A percentile compares a stretch with the other conserved stretches of the same genome.
Evolutionary conservation across 2,113 vertebrate species (phyloP).

Genomic region (Tachuris rubrigastra): DNA sequence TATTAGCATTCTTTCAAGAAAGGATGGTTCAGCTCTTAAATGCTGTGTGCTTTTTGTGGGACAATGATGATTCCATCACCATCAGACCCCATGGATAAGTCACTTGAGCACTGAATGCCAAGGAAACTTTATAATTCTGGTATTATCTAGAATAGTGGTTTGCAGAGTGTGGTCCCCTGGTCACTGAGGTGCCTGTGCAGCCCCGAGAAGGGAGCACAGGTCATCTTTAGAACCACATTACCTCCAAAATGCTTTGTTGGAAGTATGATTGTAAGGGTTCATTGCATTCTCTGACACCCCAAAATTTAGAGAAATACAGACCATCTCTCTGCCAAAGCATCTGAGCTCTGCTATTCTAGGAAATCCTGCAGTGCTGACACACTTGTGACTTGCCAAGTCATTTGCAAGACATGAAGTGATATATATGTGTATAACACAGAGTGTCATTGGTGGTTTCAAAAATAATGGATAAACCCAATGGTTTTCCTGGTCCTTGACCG

Average conservation of each 20-base stretch:
- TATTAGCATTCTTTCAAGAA: not conserved
- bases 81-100: not conserved
- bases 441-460: not conserved
- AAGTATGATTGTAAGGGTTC: fast-evolving
- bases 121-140: not conserved
- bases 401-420: not conserved
- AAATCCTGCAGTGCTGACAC: not conserved
- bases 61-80: not conserved
- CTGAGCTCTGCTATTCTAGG: not conserved
- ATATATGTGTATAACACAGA: not conserved
- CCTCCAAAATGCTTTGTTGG: not conserved
- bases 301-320: not conserved
- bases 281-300: fast-evolving
- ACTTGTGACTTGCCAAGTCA: not conserved
- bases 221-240: not conserved
- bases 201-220: not conserved
- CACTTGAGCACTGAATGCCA: not conserved
- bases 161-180: not conserved
- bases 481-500: not conserved
- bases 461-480: fast-evolving
- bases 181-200: not conserved
- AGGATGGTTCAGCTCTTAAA: not conserved
- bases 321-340: not conserved
- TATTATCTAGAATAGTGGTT: not conserved
- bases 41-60: not conserved